phyloP scores from a whole-genome alignment of 2,888 invertebrate species.

The Beris morrisii region DNA sequence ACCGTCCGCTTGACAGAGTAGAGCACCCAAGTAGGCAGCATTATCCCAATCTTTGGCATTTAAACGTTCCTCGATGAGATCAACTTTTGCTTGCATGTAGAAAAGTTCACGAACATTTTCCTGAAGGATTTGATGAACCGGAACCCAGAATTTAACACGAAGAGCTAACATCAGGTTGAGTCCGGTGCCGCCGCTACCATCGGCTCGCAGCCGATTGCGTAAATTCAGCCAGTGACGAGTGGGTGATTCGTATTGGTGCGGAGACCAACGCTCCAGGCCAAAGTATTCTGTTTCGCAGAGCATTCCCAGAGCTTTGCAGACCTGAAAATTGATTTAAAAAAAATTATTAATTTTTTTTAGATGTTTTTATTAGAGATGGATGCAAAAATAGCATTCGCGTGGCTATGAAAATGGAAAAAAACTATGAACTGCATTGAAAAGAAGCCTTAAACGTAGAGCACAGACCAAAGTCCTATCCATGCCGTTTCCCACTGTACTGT shows the following conservation, averaged over 20 bases:
- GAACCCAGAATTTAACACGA: constrained; percentile 87
- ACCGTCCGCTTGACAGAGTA: constrained; percentile 67
- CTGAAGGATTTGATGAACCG: constrained; percentile 82
- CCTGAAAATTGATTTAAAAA: constrained; percentile 60
- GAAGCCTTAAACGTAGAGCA: too few species aligned
- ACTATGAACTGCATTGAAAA: too few species aligned
- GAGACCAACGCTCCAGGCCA: constrained; percentile 67
- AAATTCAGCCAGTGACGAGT: constrained; percentile 86
- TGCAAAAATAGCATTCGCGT: too few species aligned
- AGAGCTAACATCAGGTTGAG: constrained; percentile 53
- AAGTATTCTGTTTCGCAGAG: constrained; percentile 87
- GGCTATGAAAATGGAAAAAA: too few species aligned
- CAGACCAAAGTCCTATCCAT: too few species aligned
- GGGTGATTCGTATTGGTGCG: constrained; percentile 61
- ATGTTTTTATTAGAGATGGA: too few species aligned
- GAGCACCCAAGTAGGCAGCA: constrained; percentile 71
- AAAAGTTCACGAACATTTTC: constrained; percentile 82
- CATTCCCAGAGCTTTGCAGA: constrained; percentile 79
- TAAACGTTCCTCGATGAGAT: constrained; percentile 73
- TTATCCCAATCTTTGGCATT: constrained; percentile 70
- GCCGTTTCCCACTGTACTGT: too few species aligned
- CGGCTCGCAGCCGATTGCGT: constrained; percentile 63
- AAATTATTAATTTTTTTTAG: constrained; percentile 5
- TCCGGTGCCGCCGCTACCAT: constrained; percentile 49
- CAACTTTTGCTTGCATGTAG: constrained; percentile 79